Conservation (phyloP, 2,888 invertebrate genomes). For the Sarcophaga subvicina region DNA sequence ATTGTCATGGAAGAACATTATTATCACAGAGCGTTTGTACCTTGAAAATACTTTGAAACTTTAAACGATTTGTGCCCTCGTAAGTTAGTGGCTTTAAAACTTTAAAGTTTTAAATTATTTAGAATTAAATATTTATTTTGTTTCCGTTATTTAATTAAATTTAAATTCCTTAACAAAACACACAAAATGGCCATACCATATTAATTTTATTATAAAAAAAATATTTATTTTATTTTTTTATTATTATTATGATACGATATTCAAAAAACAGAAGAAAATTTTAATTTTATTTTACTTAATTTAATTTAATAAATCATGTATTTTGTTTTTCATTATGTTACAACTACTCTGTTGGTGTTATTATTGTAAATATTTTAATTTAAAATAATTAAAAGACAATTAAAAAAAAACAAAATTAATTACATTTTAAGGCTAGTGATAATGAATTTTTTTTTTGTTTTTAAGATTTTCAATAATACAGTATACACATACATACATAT, state of each 20-base stretch:
- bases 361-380: conserved; percentile 42
- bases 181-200: conserved; percentile 46
- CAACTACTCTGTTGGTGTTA: conserved; percentile 28
- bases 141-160: conserved; percentile 33
- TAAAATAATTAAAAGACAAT: conserved; percentile 11
- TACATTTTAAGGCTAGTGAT: conserved; percentile 75
- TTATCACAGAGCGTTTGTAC: conserved; percentile 79
- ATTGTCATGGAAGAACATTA: conserved; percentile 25
- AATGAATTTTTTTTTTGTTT: conserved; percentile 65
- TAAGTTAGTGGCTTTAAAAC: background rate
- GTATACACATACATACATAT: background rate
- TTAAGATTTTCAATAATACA: conserved; percentile 38
- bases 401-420: background rate
- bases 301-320: background rate
- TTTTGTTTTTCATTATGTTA: background rate
- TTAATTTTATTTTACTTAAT: background rate
- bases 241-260: background rate
- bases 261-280: background rate
- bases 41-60: conserved; percentile 76
- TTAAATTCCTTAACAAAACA: conserved; percentile 28
- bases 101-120: conserved; percentile 61
- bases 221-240: conserved; percentile 7
- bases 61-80: background rate
- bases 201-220: background rate
- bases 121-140: conserved; percentile 47